Conservation (phyloP, 2,797 vertebrate species). For the Apogon talboti region DNA sequence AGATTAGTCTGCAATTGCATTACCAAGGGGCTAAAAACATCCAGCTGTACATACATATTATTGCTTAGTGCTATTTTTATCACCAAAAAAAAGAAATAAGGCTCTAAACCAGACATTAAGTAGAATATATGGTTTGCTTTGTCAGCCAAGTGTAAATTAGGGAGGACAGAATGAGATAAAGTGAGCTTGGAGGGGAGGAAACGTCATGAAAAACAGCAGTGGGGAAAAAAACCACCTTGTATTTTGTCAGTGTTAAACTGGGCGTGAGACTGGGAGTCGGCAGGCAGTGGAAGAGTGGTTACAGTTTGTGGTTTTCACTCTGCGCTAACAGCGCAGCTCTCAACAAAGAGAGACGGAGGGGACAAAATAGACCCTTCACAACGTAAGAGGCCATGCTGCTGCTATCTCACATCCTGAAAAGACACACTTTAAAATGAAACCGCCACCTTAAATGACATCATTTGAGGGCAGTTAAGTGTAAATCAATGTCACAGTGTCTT, state of each 20-base stretch:
- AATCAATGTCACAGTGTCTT: slow-evolving; percentile 31
- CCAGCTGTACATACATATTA: slow-evolving; percentile 29
- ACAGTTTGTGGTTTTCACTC: slow-evolving; percentile 67
- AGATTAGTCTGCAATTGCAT: slow-evolving; percentile 42
- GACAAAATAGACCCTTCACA: slow-evolving; percentile 62
- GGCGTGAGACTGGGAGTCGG: slow-evolving; percentile 68
- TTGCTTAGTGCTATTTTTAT: slow-evolving; percentile 51
- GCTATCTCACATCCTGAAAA: slow-evolving; percentile 25
- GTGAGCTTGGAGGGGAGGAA: slow-evolving; percentile 37
- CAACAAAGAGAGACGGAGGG: slow-evolving; percentile 40
- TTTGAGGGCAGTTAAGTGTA: slow-evolving; percentile 23
- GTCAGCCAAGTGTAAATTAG: slow-evolving; percentile 37
- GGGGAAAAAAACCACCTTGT: slow-evolving; percentile 25
- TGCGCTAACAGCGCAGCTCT: slow-evolving; percentile 50
- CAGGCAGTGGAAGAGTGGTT: slow-evolving; percentile 64
- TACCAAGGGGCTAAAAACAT: slow-evolving; percentile 41
- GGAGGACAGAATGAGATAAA: slow-evolving; percentile 28
- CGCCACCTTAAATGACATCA: slow-evolving; percentile 1
- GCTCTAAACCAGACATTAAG: slow-evolving; percentile 31
- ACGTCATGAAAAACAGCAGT: slow-evolving; percentile 29
- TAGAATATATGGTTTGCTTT: slow-evolving; percentile 12
- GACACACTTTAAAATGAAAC: slow-evolving; percentile 28
- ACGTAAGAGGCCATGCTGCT: slow-evolving; percentile 30
- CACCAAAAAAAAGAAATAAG: slow-evolving; percentile 3
- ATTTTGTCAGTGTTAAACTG: slow-evolving; percentile 68